Evolutionary conservation across 1,140 invertebrate genomes (phyloP).

Genomic region (Adoxophyes honmai): DNA sequence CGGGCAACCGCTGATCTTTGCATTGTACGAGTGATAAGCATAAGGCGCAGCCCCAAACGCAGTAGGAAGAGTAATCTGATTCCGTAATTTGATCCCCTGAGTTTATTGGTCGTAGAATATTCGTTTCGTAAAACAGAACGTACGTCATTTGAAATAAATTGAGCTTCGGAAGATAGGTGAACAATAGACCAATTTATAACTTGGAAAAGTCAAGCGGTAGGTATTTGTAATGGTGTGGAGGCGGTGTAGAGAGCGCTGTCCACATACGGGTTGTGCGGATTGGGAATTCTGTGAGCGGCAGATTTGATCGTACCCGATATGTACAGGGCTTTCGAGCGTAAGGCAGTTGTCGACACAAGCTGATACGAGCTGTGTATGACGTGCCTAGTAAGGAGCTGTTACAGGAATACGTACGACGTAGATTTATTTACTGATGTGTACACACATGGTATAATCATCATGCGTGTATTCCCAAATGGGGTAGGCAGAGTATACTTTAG

Average conservation of each 20-base stretch:
- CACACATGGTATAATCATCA: too few relatives aligned
- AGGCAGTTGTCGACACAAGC: conserved; percentile 7
- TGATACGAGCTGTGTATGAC: neutral
- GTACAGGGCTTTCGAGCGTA: neutral
- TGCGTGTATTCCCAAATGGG: too few relatives aligned
- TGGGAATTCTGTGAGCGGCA: neutral
- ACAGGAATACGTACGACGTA: too few relatives aligned
- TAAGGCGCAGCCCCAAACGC: neutral
- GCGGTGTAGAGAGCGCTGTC: too few relatives aligned
- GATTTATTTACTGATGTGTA: too few relatives aligned
- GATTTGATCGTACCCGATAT: conserved; percentile 6
- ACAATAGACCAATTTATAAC: too few relatives aligned
- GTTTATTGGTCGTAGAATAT: conserved; percentile 10
- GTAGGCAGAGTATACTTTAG: too few relatives aligned
- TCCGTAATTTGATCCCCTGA: conserved; percentile 4
- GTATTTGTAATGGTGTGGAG: too few relatives aligned
- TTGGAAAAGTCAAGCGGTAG: too few relatives aligned
- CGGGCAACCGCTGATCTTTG: conserved; percentile 3
- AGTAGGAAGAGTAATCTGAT: conserved; percentile 11
- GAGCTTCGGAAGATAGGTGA: too few relatives aligned
- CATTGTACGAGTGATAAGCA: conserved; percentile 13
- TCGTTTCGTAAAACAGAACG: neutral
- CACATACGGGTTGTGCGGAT: too few relatives aligned
- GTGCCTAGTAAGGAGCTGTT: too few relatives aligned
- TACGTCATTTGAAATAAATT: neutral